Evolutionary conservation across 1,140 invertebrate species (phyloP).

Genomic region (Leptinotarsa undecemlineata): DNA sequence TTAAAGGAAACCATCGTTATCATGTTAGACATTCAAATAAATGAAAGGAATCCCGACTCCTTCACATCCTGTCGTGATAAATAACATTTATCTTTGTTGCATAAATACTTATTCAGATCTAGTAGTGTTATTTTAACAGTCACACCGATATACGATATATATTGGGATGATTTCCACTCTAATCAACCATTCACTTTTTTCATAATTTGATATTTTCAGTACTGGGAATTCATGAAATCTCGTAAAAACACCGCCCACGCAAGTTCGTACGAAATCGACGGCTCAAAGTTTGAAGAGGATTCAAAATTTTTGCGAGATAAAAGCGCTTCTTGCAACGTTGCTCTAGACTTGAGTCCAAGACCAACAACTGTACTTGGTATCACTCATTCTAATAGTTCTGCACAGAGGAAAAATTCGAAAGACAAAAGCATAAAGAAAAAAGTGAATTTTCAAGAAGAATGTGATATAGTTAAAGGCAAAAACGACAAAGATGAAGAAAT

Average conservation of each 20-base stretch:
- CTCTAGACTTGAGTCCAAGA: conserved; percentile 66
- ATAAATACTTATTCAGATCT: conserved; percentile 3
- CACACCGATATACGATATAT: not conserved
- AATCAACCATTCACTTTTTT: not conserved
- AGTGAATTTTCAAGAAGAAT: conserved; percentile 52
- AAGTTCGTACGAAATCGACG: conserved; percentile 54
- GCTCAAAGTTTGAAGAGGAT: conserved; percentile 52
- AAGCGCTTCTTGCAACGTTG: conserved; percentile 72
- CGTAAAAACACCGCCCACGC: conserved; percentile 59
- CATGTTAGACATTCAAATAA: conserved; percentile 12
- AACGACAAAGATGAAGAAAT: conserved; percentile 31
- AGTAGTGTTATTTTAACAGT: not conserved
- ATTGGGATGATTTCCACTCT: not conserved
- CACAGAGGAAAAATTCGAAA: conserved; percentile 43
- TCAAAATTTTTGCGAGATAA: conserved; percentile 63
- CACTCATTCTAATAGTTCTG: conserved; percentile 31
- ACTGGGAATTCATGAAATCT: conserved; percentile 70
- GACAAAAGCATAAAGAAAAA: conserved; percentile 47
- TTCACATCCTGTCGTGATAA: conserved; percentile 39
- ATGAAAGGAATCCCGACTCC: conserved; percentile 31
- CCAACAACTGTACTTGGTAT: conserved; percentile 67
- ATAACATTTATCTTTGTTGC: conserved; percentile 19
- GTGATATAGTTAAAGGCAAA: conserved; percentile 2
- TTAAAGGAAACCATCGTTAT: conserved; percentile 21
- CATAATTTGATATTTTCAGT: conserved; percentile 54